These are phyloP conservation scores for Triplophysa tibetana DNA, from an alignment of 2,113 vertebrate species.

Conservation along the genomic window DNA sequence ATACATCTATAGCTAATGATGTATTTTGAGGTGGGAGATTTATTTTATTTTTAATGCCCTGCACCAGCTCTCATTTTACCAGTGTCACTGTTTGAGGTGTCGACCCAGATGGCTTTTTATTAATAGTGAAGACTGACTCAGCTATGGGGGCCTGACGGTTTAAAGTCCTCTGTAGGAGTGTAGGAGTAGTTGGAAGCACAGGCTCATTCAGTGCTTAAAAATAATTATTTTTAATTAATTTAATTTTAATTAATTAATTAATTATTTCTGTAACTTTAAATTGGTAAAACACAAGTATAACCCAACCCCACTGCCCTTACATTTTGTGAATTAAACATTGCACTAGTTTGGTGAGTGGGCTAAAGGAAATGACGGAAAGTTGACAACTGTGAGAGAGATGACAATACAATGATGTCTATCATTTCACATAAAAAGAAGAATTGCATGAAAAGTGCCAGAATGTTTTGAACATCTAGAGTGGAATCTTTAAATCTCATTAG, in stretches of 20 bases:
- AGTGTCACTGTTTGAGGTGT: slow-evolving; percentile 50
- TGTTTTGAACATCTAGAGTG: neutral
- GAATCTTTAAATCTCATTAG: neutral
- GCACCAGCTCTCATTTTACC: slow-evolving; percentile 43
- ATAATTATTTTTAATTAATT: slow-evolving; percentile 33
- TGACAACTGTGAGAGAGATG: neutral
- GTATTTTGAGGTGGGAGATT: slow-evolving; percentile 37
- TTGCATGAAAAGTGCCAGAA: neutral
- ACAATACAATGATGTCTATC: neutral
- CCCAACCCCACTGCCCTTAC: neutral
- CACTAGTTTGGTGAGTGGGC: slow-evolving; percentile 32
- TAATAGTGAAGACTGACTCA: slow-evolving; percentile 60
- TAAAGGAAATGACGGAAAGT: slow-evolving; percentile 25
- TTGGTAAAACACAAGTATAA: slow-evolving; percentile 26
- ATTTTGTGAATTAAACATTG: neutral
- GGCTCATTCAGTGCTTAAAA: slow-evolving; percentile 11
- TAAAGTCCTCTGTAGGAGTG: slow-evolving; percentile 48
- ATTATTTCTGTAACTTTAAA: slow-evolving; percentile 18
- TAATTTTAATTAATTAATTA: slow-evolving; percentile 17
- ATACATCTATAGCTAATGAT: neutral
- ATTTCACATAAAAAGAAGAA: neutral
- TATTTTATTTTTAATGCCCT: slow-evolving; percentile 48
- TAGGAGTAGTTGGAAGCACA: slow-evolving; percentile 6
- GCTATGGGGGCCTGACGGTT: slow-evolving; percentile 36
- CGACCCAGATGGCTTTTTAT: slow-evolving; percentile 57